phyloP scores from a whole-genome alignment of 2,113 vertebrate genomes.

The Geococcyx californianus region DNA sequence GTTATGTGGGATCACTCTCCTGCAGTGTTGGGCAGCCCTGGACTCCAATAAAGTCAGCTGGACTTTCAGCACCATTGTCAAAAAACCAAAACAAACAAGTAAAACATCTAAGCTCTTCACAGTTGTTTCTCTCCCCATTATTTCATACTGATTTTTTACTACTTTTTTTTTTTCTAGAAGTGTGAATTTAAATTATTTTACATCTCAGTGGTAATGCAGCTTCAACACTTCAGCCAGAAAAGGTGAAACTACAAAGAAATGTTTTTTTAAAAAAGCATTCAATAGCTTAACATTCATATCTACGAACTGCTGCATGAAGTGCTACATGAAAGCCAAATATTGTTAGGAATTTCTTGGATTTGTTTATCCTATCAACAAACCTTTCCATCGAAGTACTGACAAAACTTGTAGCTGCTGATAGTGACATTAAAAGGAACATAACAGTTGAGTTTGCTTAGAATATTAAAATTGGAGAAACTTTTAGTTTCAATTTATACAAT shows the following conservation, averaged over 20 bases:
- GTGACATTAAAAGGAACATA: neutral
- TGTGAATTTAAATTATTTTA: slow-evolving; percentile 13
- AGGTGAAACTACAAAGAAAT: neutral
- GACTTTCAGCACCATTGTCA: neutral
- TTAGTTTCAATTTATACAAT: slow-evolving; percentile 2
- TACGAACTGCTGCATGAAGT: neutral
- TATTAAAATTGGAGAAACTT: slow-evolving; percentile 15
- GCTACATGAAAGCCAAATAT: neutral
- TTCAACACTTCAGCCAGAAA: neutral
- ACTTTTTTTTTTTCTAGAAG: neutral
- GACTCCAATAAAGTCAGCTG: neutral
- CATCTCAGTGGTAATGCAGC: rapidly evolving
- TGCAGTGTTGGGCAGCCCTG: neutral
- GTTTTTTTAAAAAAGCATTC: neutral
- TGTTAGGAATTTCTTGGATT: neutral
- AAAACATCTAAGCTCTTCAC: neutral
- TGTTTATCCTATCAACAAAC: neutral
- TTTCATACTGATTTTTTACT: neutral
- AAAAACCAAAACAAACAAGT: rapidly evolving
- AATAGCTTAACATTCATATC: neutral
- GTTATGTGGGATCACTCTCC: neutral
- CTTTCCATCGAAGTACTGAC: slow-evolving; percentile 18
- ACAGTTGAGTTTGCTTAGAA: slow-evolving; percentile 2
- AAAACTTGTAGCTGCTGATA: neutral
- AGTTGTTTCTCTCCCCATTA: neutral